A percentile compares a stretch with the other conserved stretches of the same genome.
These are phyloP conservation scores for Archaeoteleia sp. DNA, from an alignment of 2,888 invertebrate species.

Conservation along the genomic window DNA sequence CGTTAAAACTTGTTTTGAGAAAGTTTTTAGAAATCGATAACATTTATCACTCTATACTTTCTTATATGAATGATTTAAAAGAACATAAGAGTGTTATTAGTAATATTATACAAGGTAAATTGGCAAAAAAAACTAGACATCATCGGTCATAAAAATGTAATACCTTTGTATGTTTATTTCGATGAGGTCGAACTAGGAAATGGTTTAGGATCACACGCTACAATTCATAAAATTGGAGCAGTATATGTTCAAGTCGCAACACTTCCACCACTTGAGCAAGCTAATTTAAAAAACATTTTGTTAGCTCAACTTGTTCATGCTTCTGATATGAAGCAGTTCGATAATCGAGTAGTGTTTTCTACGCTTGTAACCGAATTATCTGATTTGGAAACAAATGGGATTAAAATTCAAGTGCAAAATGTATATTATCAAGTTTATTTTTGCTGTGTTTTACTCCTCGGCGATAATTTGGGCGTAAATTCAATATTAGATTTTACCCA, in stretches of 20 bases:
- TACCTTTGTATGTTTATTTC: slow-evolving; percentile 9
- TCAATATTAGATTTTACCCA: slow-evolving; percentile 7
- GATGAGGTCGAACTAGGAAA: slow-evolving; percentile 14
- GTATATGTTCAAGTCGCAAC: slow-evolving; percentile 16
- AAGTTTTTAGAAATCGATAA: no score
- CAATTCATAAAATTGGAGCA: slow-evolving; percentile 5
- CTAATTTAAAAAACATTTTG: slow-evolving; percentile 4
- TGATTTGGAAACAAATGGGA: slow-evolving; percentile 9
- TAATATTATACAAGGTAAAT: slow-evolving; percentile 15
- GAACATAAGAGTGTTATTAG: slow-evolving; percentile 16
- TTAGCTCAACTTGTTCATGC: slow-evolving; percentile 7
- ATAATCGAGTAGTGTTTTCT: slow-evolving; percentile 10
- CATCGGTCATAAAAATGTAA: slow-evolving; percentile 2
- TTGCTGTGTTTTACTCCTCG: slow-evolving; percentile 6
- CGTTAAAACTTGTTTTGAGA: no score
- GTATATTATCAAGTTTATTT: slow-evolving; percentile 6
- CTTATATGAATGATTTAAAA: no score
- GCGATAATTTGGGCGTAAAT: slow-evolving; percentile 12
- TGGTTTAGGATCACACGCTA: slow-evolving; percentile 12
- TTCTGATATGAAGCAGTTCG: slow-evolving; percentile 7
- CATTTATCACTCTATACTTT: no score
- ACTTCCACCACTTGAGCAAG: slow-evolving; percentile 4
- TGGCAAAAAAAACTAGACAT: slow-evolving; percentile 1
- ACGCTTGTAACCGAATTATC: slow-evolving; percentile 13
- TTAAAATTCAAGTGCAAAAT: slow-evolving; percentile 5